Conservation (phyloP, 2,797 vertebrate species). For the Pantherophis vulpinus region DNA sequence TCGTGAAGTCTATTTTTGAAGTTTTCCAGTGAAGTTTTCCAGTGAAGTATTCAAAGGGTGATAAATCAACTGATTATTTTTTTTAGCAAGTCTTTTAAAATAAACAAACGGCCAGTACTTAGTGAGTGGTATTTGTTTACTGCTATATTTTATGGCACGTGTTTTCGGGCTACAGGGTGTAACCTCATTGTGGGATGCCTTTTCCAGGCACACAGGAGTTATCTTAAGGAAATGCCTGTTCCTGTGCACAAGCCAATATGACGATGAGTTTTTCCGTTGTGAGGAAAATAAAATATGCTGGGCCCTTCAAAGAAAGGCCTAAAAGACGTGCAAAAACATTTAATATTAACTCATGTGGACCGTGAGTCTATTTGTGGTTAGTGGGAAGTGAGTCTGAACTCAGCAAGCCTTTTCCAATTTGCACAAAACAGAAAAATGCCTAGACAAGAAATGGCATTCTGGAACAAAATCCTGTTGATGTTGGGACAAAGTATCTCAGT, state of each 20-base stretch:
- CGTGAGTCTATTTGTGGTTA: background rate
- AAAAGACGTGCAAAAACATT: background rate
- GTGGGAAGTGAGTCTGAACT: background rate
- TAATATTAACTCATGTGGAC: background rate
- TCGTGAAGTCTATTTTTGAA: background rate
- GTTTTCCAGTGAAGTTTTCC: background rate
- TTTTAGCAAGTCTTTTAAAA: background rate
- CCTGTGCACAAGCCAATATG: background rate
- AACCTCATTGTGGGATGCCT: background rate
- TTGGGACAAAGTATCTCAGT: background rate
- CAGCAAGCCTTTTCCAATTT: background rate
- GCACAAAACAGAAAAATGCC: background rate
- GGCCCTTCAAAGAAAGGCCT: background rate
- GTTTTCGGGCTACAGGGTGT: background rate
- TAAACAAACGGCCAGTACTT: accelerated
- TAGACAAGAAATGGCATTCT: background rate
- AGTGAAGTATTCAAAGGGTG: background rate
- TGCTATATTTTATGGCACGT: background rate
- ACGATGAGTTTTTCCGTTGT: background rate
- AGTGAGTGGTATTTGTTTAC: background rate
- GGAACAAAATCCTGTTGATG: background rate
- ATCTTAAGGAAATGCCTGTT: background rate
- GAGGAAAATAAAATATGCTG: background rate
- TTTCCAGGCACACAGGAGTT: background rate
- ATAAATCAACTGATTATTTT: background rate